Percentiles rank a stretch among this genome's conserved stretches.
Conservation (phyloP, 2,888 invertebrate genomes). For the Stenchaetothrips biformis region DNA sequence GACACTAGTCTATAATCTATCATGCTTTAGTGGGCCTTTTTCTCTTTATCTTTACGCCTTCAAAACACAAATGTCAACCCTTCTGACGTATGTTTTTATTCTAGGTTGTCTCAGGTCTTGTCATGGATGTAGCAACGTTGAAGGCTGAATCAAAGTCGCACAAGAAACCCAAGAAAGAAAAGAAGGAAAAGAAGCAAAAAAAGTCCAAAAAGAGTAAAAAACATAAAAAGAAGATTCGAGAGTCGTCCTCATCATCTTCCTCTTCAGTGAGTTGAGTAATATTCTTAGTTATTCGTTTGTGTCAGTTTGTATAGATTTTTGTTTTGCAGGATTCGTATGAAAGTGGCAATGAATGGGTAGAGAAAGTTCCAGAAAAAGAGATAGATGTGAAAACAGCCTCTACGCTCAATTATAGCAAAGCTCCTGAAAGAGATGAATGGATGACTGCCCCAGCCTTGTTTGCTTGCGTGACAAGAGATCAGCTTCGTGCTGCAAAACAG, state of each 20-base stretch:
- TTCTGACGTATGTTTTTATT: background rate
- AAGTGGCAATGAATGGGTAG: constrained; percentile 58
- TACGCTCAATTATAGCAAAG: constrained; percentile 34
- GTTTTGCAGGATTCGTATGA: constrained; percentile 36
- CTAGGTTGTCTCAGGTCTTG: background rate
- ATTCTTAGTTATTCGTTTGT: constrained; percentile 35
- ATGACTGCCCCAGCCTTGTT: constrained; percentile 62
- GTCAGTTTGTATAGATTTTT: constrained; percentile 35
- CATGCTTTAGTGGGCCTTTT: background rate
- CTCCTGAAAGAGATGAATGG: constrained; percentile 66
- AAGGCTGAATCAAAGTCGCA: background rate
- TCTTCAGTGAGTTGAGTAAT: constrained; percentile 30
- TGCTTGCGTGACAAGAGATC: constrained; percentile 46
- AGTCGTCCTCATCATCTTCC: constrained; percentile 37
- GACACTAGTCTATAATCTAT: too few relatives aligned
- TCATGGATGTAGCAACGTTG: background rate
- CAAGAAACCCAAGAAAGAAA: constrained; percentile 34
- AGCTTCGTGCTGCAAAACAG: constrained; percentile 45
- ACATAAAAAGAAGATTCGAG: constrained; percentile 41
- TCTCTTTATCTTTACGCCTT: background rate
- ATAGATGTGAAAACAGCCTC: constrained; percentile 34
- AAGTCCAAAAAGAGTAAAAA: constrained; percentile 48
- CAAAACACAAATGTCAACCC: background rate
- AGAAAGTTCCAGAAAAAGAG: constrained; percentile 46
- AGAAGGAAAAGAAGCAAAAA: constrained; percentile 42